Percentiles rank a stretch among this genome's conserved stretches.
Evolutionary conservation across 2,888 invertebrate genomes (phyloP).

Genomic region (Hirtodrosophila cameraria): DNA sequence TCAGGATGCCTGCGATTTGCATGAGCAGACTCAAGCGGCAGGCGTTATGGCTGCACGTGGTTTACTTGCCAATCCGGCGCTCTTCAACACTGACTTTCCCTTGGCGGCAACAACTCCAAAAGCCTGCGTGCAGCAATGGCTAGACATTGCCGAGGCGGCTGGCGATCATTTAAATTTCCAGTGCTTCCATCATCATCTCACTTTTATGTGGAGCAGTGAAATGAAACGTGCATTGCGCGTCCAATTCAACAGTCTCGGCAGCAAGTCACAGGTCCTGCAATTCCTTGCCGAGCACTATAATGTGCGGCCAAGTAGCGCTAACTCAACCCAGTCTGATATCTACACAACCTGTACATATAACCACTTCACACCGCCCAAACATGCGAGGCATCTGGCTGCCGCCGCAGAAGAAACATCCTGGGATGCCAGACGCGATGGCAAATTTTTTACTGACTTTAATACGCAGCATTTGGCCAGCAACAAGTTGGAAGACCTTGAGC

Average conservation of each 20-base stretch:
- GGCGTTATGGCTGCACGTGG: slow-evolving; percentile 98
- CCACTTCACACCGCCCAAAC: slow-evolving; percentile 56
- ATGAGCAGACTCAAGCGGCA: slow-evolving; percentile 88
- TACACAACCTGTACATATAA: slow-evolving; percentile 69
- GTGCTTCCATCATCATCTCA: slow-evolving; percentile 97
- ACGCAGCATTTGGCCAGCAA: slow-evolving; percentile 41
- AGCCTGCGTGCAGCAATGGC: slow-evolving; percentile 92
- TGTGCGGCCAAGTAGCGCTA: slow-evolving; percentile 75
- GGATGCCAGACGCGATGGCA: slow-evolving; percentile 65
- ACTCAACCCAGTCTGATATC: background rate
- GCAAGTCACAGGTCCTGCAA: slow-evolving; percentile 88
- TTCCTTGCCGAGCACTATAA: slow-evolving; percentile 88
- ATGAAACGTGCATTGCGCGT: slow-evolving; percentile 89
- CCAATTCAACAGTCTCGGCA: slow-evolving; percentile 91
- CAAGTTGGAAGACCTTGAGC: slow-evolving; percentile 54
- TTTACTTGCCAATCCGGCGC: slow-evolving; percentile 94
- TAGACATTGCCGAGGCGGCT: slow-evolving; percentile 87
- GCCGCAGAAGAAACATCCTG: slow-evolving; percentile 40
- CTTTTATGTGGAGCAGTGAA: slow-evolving; percentile 96
- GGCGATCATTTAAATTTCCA: slow-evolving; percentile 89
- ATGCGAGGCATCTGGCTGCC: slow-evolving; percentile 38
- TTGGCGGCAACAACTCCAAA: slow-evolving; percentile 86
- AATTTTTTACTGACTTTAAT: slow-evolving; percentile 75
- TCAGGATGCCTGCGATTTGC: slow-evolving; percentile 89
- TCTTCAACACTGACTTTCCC: slow-evolving; percentile 87